Evolutionary conservation across 2,113 vertebrate genomes (phyloP).

Genomic region (Coturnix japonica): DNA sequence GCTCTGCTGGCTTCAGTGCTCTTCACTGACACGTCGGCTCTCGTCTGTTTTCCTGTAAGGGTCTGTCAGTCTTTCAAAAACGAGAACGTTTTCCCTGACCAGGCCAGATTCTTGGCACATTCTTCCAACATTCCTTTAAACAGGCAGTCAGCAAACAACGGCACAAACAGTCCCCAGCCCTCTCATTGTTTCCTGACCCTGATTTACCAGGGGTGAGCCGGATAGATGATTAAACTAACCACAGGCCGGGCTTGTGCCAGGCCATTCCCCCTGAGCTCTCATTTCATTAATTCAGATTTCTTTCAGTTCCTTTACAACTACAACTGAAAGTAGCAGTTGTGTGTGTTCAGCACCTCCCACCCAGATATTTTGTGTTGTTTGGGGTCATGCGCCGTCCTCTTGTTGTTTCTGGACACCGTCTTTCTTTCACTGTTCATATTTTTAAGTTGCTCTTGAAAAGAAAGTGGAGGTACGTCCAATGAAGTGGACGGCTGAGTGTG

Average conservation of each 20-base stretch:
- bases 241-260: conserved; percentile 23
- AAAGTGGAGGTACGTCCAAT: not conserved
- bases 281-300: not conserved
- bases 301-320: not conserved
- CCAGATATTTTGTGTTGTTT: not conserved
- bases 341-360: conserved; percentile 6
- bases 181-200: conserved; percentile 62
- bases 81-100: conserved; percentile 11
- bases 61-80: not conserved
- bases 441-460: not conserved
- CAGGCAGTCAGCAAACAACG: conserved; percentile 62
- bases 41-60: not conserved
- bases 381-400: not conserved
- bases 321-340: not conserved
- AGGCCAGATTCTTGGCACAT: conserved; percentile 58
- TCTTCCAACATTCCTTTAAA: conserved; percentile 56
- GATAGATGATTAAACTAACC: conserved; percentile 51
- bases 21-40: not conserved
- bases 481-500: not conserved
- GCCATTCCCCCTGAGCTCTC: conserved; percentile 20
- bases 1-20: not conserved
- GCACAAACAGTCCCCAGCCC: conserved; percentile 34
- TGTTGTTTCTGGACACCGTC: not conserved
- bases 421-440: not conserved
- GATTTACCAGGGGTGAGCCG: conserved; percentile 5